A percentile compares a stretch with the other conserved stretches of the same genome.
Evolutionary conservation across 2,888 invertebrate genomes (phyloP).

Genomic region (Temnothorax ravouxi): DNA sequence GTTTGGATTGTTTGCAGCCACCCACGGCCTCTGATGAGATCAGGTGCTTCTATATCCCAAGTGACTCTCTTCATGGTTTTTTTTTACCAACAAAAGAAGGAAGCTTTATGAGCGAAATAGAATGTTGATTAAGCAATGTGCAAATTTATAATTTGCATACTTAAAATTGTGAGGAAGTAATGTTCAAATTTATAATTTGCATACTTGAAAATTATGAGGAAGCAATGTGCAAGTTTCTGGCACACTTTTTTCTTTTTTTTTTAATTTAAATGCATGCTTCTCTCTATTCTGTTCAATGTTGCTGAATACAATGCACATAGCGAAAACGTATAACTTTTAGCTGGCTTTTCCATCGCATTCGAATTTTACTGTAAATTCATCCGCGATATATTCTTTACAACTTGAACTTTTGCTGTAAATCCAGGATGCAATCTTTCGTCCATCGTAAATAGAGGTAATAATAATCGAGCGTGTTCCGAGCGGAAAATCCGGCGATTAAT

Average conservation of each 20-base stretch:
- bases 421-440: background rate
- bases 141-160: too few species aligned
- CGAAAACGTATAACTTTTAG: background rate
- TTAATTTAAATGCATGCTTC: background rate
- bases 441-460: background rate
- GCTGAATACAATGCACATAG: background rate
- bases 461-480: conserved; percentile 21
- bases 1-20: background rate
- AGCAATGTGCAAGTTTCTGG: too few species aligned
- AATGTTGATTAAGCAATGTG: too few species aligned
- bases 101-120: too few species aligned
- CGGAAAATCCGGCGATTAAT: conserved; percentile 58
- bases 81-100: background rate
- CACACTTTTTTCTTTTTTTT: too few species aligned
- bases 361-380: background rate
- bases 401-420: too few species aligned
- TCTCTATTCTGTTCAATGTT: background rate
- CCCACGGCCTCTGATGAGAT: background rate
- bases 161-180: too few species aligned
- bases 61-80: background rate
- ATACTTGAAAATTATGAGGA: too few species aligned
- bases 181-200: too few species aligned
- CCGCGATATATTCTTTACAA: too few species aligned
- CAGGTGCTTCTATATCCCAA: background rate
- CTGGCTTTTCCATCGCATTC: background rate